phyloP scores from a whole-genome alignment of 1,140 invertebrate species.

The Dendrolimus kikuchii region DNA sequence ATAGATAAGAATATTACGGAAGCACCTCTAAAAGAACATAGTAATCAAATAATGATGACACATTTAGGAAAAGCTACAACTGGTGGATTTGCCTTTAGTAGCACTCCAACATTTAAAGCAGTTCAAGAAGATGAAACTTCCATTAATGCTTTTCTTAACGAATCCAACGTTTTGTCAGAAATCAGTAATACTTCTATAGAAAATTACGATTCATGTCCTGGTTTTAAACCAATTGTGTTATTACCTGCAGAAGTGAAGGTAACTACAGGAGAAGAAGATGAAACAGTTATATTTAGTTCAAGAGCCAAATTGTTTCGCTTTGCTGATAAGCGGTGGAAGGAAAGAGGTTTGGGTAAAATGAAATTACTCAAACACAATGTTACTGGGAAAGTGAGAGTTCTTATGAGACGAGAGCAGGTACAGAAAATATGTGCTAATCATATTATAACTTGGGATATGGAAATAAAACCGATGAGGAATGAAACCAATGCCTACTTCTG shows the following conservation, averaged over 20 bases:
- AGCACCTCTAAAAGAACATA: constrained; percentile 7
- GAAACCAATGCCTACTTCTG: constrained; percentile 80
- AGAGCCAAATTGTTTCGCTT: constrained; percentile 82
- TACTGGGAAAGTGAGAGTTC: constrained; percentile 76
- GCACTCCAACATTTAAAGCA: constrained; percentile 74
- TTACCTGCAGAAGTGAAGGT: constrained; percentile 83
- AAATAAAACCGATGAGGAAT: constrained; percentile 76
- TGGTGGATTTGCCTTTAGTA: constrained; percentile 82
- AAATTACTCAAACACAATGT: constrained; percentile 77
- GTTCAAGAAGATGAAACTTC: constrained; percentile 26
- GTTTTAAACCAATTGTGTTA: constrained; percentile 84
- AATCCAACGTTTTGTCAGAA: constrained; percentile 6
- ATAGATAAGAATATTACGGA: not conserved
- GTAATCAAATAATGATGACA: constrained; percentile 6
- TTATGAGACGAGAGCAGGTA: constrained; percentile 85
- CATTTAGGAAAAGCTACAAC: constrained; percentile 57
- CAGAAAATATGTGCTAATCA: constrained; percentile 86
- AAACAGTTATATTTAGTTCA: constrained; percentile 78
- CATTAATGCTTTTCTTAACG: constrained; percentile 39
- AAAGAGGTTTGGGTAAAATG: constrained; percentile 86
- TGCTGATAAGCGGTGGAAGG: constrained; percentile 87
- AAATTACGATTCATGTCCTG: constrained; percentile 81
- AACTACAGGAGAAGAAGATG: constrained; percentile 81
- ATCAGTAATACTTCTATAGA: constrained; percentile 45
- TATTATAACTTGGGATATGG: constrained; percentile 74